These are phyloP conservation scores for Eurypyga helias DNA, from an alignment of 2,113 vertebrate genomes.

Conservation along the genomic window DNA sequence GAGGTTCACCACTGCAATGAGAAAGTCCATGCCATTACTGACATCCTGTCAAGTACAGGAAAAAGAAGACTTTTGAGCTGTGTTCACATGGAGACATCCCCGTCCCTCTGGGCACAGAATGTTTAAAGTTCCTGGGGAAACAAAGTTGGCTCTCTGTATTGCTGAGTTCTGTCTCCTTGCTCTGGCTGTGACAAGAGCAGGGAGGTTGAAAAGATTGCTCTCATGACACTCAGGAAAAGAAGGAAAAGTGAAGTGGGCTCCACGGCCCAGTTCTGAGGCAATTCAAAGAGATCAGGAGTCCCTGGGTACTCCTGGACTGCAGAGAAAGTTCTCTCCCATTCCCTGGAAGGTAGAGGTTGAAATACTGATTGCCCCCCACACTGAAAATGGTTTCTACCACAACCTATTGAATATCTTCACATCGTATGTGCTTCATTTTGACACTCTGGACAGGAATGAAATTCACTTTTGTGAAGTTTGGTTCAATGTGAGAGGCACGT, in stretches of 20 bases:
- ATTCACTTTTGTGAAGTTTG: background rate
- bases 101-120: too few species aligned
- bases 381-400: background rate
- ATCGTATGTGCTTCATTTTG: background rate
- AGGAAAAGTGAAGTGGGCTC: background rate
- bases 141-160: background rate
- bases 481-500: background rate
- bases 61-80: background rate
- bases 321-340: background rate
- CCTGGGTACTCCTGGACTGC: background rate
- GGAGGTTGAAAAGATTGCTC: background rate
- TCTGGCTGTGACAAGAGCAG: background rate
- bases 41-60: background rate
- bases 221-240: background rate
- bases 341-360: background rate
- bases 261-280: background rate
- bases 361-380: background rate
- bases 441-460: background rate
- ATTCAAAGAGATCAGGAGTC: background rate
- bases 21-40: background rate
- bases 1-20: background rate
- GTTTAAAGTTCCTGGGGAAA: background rate
- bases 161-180: background rate
- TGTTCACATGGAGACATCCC: too few species aligned
- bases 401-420: background rate